phyloP scores from a whole-genome alignment of 2,888 invertebrate genomes.

The Gryllus longicercus region DNA sequence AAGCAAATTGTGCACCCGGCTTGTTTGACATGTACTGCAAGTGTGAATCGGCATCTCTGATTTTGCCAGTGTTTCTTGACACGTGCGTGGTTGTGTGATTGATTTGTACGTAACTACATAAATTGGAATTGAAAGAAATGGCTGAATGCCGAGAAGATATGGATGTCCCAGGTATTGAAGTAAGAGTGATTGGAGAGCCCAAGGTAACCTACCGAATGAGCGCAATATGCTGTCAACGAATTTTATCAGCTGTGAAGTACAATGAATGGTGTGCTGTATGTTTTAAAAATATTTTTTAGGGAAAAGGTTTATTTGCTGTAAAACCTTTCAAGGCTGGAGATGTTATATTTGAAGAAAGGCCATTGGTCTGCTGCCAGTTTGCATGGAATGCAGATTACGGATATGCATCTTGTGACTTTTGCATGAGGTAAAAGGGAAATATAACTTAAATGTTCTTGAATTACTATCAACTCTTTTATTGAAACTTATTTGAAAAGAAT shows the following conservation, averaged over 20 bases:
- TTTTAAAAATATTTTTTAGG: conserved; percentile 55
- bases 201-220: conserved; percentile 20
- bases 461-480: conserved; percentile 18
- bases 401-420: conserved; percentile 86
- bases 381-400: conserved; percentile 87
- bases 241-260: no score
- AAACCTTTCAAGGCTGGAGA: conserved; percentile 66
- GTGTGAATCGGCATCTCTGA: no score
- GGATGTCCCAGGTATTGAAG: conserved; percentile 26
- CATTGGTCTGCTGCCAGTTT: conserved; percentile 86
- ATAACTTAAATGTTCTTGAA: conserved; percentile 22
- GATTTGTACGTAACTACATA: background rate
- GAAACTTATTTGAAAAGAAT: conserved; percentile 34
- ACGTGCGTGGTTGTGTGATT: no score
- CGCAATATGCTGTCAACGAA: no score
- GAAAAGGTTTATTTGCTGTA: conserved; percentile 77
- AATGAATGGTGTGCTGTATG: background rate
- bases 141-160: conserved; percentile 20
- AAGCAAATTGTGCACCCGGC: no score
- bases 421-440: conserved; percentile 61
- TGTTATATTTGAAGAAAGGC: conserved; percentile 81
- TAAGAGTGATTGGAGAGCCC: conserved; percentile 27
- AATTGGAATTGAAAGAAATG: background rate
- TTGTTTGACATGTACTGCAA: no score
- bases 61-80: no score